Percentiles rank a stretch among this genome's conserved stretches.
These are phyloP conservation scores for Labrus mixtus DNA, from an alignment of 2,113 vertebrate species.

Conservation along the genomic window DNA sequence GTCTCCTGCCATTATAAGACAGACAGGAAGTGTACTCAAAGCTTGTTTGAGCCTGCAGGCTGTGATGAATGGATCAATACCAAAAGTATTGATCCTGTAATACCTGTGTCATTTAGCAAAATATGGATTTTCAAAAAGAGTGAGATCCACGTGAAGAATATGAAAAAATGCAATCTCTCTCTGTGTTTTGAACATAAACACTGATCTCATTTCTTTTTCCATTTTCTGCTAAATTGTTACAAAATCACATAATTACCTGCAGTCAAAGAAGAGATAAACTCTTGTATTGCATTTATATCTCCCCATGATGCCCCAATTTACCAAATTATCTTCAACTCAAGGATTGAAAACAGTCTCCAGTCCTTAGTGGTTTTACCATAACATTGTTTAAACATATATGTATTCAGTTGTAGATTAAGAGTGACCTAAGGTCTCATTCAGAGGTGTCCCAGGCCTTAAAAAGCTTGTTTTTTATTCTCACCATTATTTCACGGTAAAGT, in stretches of 20 bases:
- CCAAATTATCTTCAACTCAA: conserved; percentile 15
- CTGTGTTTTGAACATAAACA: conserved; percentile 8
- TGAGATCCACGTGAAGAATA: conserved; percentile 16
- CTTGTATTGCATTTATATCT: conserved; percentile 3
- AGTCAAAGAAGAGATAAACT: conserved; percentile 6
- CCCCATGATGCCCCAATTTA: conserved; percentile 3
- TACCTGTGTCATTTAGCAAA: conserved; percentile 27
- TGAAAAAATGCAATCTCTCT: not conserved
- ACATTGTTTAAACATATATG: not conserved
- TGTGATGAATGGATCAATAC: conserved; percentile 37
- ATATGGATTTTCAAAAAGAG: conserved; percentile 31
- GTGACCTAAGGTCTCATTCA: not conserved
- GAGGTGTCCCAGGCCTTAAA: not conserved
- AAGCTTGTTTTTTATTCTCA: conserved; percentile 4
- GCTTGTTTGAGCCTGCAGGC: conserved; percentile 3
- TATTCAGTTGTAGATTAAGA: not conserved
- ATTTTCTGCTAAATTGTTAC: conserved; percentile 14
- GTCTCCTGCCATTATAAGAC: not conserved
- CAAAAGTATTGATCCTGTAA: conserved; percentile 38
- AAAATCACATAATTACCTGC: conserved; percentile 13
- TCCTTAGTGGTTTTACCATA: not conserved
- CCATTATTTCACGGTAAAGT: conserved; percentile 6
- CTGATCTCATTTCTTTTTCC: conserved; percentile 5
- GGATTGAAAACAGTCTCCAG: not conserved
- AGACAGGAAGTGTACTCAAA: not conserved